Conservation (phyloP, 2,888 invertebrate genomes). For the Amiota communis region DNA sequence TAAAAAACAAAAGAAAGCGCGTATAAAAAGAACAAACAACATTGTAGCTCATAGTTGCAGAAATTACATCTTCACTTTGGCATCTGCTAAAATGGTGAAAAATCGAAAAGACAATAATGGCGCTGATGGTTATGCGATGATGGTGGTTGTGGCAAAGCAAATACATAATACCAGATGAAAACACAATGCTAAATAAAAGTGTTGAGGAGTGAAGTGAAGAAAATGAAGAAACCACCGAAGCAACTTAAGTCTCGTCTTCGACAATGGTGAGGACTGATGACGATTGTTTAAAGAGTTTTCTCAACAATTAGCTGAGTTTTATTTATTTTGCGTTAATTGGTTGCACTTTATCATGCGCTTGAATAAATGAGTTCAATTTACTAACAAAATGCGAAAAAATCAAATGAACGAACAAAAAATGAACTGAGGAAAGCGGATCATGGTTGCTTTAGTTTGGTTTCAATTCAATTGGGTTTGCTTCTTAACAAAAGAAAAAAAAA, state of each 20-base stretch:
- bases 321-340: constrained; percentile 69
- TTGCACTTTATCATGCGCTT: constrained; percentile 65
- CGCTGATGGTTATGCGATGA: no score
- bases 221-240: constrained; percentile 49
- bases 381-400: constrained; percentile 43
- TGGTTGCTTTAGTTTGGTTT: no score
- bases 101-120: constrained; percentile 42
- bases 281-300: constrained; percentile 45
- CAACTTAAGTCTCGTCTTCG: constrained; percentile 3
- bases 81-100: constrained; percentile 48
- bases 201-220: constrained; percentile 44
- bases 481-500: no score
- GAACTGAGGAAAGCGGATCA: constrained; percentile 29
- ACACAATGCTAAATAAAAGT: constrained; percentile 35
- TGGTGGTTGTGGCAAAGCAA: no score
- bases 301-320: constrained; percentile 69
- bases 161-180: no score
- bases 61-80: no score
- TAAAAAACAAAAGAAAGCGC: constrained; percentile 28
- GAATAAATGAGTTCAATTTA: constrained; percentile 63
- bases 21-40: constrained; percentile 48
- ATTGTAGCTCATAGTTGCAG: constrained; percentile 39
- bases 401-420: constrained; percentile 50
- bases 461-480: no score
- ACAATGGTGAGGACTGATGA: background rate